Evolutionary conservation across 1,140 invertebrate species (phyloP), one percentile per base, ranked within the genome.

Genomic region (Trichonephila clavipes): DNA sequence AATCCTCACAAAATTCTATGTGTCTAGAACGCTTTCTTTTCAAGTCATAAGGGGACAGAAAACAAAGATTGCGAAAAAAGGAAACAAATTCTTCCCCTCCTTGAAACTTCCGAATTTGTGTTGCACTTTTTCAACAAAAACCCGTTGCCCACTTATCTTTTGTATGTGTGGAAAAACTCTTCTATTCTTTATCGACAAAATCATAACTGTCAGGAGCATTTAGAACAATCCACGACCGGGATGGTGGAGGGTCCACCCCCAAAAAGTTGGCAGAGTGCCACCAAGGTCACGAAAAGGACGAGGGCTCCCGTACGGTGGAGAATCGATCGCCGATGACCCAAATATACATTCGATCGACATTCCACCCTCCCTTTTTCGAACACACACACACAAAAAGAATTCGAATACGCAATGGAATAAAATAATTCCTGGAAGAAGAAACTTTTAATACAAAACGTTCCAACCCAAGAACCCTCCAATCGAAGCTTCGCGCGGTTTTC

Each of bases 261-360:
- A 88, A 88, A 88, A 88, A 88, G 86, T 88, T 88, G 86, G 86
- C 86, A 88, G 51, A 88, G 62, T 88, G 86, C 86, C 86, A 88
- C 86, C 86, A 88, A 88, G 86, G 86, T 88, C 86, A 66, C 18
- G 62, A 66, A 88, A 88, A 88, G 86, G 86, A 88, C 86, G 86
- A 24, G 82, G 82, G n/a, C 85, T 59, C 44, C 12, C 19, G 62
- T 82, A 28, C 77, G 19, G 19, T n/a, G 21, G 66, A 5, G 8
- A 88, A 88, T 64, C 59, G 86, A 88, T 88, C 62, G 59, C 34
- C 86, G 34, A 66, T 88, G 86, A 88, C 86, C 86, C 86, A 88
- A 64, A 88, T 88, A 85, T 85, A 61, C 24, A 85, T 85, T 85
- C 83, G 83, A 85, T 85, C 83, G 83, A 61, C 40, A 58, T 51